Percentiles rank a stretch among this genome's conserved stretches.
Conservation (phyloP, 1,140 invertebrate genomes). For the Drosophila simulans region DNA sequence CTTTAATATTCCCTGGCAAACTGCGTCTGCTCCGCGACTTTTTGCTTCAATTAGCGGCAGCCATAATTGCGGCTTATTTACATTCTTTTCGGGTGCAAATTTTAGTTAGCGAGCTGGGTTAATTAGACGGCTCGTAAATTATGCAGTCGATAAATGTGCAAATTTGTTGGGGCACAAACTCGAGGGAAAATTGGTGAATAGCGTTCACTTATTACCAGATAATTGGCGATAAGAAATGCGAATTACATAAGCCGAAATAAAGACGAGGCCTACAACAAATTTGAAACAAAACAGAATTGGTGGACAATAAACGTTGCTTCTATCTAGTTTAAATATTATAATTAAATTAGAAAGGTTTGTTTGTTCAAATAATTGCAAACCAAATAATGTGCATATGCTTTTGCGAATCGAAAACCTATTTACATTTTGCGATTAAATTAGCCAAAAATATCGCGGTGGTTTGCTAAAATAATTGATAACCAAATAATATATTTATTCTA, state of each 20-base stretch:
- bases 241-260: not conserved
- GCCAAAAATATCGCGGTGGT: not conserved
- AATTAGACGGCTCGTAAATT: conserved; percentile 45
- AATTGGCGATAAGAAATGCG: conserved; percentile 6
- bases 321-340: not conserved
- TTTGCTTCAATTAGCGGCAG: conserved; percentile 52
- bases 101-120: conserved; percentile 33
- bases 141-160: conserved; percentile 44
- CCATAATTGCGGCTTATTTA: conserved; percentile 49
- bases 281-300: not conserved
- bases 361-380: not conserved
- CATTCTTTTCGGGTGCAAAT: conserved; percentile 40
- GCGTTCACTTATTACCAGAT: conserved; percentile 15
- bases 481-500: not conserved
- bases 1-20: conserved; percentile 31
- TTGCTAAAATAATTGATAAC: conserved; percentile 8
- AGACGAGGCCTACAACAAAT: not conserved
- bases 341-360: not conserved
- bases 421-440: not conserved
- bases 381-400: not conserved
- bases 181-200: conserved; percentile 26
- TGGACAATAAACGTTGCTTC: too few relatives aligned
- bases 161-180: conserved; percentile 16
- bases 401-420: not conserved
- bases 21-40: conserved; percentile 19